A percentile compares a stretch with the other conserved stretches of the same genome.
phyloP scores from a whole-genome alignment of 2,113 vertebrate species.

The Chiloscyllium plagiosum region DNA sequence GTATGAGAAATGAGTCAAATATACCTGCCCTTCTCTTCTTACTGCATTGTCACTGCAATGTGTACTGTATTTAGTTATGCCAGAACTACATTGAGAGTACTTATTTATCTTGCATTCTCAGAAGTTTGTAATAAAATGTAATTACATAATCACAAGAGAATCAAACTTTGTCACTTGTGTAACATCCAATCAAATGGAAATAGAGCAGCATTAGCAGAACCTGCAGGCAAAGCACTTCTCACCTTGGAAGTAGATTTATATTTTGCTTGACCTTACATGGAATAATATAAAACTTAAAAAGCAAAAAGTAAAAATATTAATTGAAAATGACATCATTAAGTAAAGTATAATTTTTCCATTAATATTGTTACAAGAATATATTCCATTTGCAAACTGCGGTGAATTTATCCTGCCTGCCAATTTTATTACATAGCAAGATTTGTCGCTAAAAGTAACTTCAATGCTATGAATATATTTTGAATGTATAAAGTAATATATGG shows the following conservation, averaged over 20 bases:
- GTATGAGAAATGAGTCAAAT: not conserved
- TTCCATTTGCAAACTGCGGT: conserved; percentile 7
- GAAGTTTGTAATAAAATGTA: conserved; percentile 18
- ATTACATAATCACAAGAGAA: conserved; percentile 23
- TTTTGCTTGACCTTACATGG: not conserved
- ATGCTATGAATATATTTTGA: not conserved
- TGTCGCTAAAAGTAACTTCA: not conserved
- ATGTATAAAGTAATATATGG: not conserved
- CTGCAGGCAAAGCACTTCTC: not conserved
- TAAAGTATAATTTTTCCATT: not conserved
- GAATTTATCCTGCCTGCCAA: not conserved
- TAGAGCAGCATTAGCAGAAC: not conserved
- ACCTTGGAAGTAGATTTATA: not conserved
- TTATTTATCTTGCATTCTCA: conserved; percentile 14
- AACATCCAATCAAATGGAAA: not conserved
- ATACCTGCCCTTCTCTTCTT: not conserved
- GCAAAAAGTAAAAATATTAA: not conserved
- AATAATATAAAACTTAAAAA: not conserved
- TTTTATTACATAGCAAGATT: not conserved
- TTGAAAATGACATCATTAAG: not conserved
- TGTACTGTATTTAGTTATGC: not conserved
- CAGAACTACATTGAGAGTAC: not conserved
- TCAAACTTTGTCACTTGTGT: not conserved
- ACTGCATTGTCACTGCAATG: not conserved
- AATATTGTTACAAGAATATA: not conserved